phyloP scores from a whole-genome alignment of 2,113 vertebrate species.

The Istiophorus platypterus region DNA sequence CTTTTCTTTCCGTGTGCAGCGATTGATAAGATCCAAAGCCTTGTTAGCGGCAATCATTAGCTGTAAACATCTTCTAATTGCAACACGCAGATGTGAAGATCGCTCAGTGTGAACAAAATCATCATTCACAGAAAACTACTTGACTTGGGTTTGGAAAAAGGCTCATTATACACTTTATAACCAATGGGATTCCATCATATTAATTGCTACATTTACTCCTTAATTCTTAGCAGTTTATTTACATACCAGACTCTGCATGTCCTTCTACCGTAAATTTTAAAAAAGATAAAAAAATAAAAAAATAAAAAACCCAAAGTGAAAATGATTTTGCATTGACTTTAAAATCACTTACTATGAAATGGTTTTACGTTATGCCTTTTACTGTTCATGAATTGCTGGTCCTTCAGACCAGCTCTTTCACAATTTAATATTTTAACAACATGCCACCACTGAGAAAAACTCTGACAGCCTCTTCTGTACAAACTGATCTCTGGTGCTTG shows the following conservation, averaged over 20 bases:
- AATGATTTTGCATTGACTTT: neutral
- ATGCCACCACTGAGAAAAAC: constrained; percentile 1
- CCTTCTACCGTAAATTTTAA: neutral
- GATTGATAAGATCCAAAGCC: neutral
- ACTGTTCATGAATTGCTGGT: neutral
- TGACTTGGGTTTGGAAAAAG: neutral
- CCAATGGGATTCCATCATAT: no score
- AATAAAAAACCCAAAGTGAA: neutral
- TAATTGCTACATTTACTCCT: neutral
- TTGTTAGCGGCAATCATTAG: neutral
- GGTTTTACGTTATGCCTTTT: neutral
- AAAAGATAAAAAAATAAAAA: no score
- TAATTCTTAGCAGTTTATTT: neutral
- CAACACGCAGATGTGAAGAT: neutral
- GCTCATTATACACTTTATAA: neutral
- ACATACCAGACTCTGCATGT: no score
- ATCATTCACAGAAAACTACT: neutral
- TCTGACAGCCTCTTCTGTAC: neutral
- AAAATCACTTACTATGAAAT: neutral
- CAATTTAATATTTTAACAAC: neutral
- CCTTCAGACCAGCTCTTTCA: neutral
- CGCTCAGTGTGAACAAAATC: no score
- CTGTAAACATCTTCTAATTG: neutral
- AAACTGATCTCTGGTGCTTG: constrained; percentile 10
- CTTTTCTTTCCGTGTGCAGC: neutral